Conservation (phyloP, 2,888 invertebrate species). For the Eupelmus urozonus region DNA sequence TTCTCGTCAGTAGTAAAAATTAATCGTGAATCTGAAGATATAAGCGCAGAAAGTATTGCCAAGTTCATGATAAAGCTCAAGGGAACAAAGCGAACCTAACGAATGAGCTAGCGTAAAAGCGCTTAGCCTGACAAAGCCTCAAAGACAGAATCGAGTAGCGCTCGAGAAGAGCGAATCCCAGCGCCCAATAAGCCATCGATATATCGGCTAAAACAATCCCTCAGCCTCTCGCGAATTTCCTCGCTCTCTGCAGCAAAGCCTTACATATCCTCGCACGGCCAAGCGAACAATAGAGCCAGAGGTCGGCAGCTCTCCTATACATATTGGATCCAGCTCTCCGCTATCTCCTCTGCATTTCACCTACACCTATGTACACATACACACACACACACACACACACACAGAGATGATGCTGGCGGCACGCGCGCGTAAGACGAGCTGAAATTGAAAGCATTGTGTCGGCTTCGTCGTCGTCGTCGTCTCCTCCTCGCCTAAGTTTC, state of each 20-base stretch:
- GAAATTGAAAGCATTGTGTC: constrained; percentile 48
- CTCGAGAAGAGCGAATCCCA: not conserved
- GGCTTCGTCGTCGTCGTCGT: no score
- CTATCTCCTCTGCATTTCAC: constrained; percentile 5
- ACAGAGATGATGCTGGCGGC: not conserved
- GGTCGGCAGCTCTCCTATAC: no score
- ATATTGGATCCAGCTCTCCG: constrained; percentile 8
- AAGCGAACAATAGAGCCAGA: no score
- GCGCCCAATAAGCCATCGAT: constrained; percentile 28
- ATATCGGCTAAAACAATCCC: not conserved
- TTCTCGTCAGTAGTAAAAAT: no score
- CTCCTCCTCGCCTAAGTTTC: not conserved
- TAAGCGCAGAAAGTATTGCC: no score
- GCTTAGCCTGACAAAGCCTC: no score
- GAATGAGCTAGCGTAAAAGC: no score
- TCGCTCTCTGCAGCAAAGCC: not conserved
- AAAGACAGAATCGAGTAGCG: not conserved
- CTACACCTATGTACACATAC: not conserved
- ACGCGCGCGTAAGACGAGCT: constrained; percentile 23
- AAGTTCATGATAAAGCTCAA: no score
- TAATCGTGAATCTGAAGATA: no score
- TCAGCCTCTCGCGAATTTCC: constrained; percentile 20
- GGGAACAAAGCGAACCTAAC: no score
- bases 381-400: not conserved
- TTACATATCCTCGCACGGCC: no score